Percentiles rank a stretch among this genome's conserved stretches.
These are phyloP conservation scores for Tetraneura akinire DNA, from an alignment of 1,140 invertebrate species.

Conservation along the genomic window DNA sequence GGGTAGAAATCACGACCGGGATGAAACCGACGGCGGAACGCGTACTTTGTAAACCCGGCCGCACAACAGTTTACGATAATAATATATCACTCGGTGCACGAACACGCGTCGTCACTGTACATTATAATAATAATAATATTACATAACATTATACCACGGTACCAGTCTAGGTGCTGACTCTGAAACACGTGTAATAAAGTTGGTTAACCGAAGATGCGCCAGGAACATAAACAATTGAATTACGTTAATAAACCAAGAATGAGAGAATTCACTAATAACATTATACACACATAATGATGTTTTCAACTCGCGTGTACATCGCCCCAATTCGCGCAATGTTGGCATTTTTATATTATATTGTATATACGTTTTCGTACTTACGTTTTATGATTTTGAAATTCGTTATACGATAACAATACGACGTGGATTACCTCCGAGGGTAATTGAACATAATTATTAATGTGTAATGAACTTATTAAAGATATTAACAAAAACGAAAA, in stretches of 20 bases:
- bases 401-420: too few species aligned
- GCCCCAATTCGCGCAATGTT: background rate
- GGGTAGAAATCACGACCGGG: background rate
- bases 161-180: slow-evolving; percentile 16
- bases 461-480: too few species aligned
- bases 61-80: background rate
- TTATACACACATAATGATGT: background rate
- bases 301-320: background rate
- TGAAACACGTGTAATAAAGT: slow-evolving; percentile 5
- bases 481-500: too few species aligned
- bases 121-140: too few species aligned
- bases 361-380: too few species aligned
- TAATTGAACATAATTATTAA: too few species aligned
- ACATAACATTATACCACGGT: too few species aligned
- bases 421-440: too few species aligned
- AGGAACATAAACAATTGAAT: slow-evolving; percentile 2
- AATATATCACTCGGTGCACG: background rate
- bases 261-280: background rate
- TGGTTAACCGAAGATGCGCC: background rate
- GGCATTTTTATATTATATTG: too few species aligned
- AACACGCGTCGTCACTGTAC: too few species aligned
- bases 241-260: background rate
- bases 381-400: too few species aligned
- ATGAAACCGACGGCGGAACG: slow-evolving; percentile 12
- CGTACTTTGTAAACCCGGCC: background rate